Percentiles rank a stretch among this genome's conserved stretches.
Conservation (phyloP, 1,140 invertebrate species). For the Caenorhabditis tropicalis region DNA sequence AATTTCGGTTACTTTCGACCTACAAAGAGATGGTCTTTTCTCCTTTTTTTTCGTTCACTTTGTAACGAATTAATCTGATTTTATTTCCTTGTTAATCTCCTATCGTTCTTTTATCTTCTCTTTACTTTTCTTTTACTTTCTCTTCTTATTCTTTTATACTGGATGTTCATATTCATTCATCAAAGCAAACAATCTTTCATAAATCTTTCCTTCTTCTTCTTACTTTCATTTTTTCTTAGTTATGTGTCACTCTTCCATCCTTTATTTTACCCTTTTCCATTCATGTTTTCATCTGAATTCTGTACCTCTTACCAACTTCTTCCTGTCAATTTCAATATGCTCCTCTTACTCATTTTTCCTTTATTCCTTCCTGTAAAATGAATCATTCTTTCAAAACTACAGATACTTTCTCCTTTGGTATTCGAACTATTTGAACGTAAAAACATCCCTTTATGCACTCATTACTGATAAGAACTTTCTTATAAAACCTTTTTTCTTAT, state of each 20-base stretch:
- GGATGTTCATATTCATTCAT: constrained; percentile 5
- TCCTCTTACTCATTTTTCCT: neutral
- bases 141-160: neutral
- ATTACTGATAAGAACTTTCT: neutral
- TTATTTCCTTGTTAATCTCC: constrained; percentile 41
- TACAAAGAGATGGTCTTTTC: neutral
- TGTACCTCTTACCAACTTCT: neutral
- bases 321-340: neutral
- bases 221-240: neutral
- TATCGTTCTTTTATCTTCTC: neutral
- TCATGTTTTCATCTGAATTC: neutral
- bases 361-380: neutral
- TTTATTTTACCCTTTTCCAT: neutral
- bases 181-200: constrained; percentile 8
- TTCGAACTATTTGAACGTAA: neutral
- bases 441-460: neutral
- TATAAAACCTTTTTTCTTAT: neutral
- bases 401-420: neutral
- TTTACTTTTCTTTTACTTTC: constrained; percentile 6
- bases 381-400: neutral
- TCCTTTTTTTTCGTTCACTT: neutral
- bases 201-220: neutral
- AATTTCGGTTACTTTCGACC: neutral
- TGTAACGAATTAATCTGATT: constrained; percentile 33
- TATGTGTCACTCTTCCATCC: neutral